phyloP scores from a whole-genome alignment of 2,888 invertebrate genomes.

The Pelosia muscerda region DNA sequence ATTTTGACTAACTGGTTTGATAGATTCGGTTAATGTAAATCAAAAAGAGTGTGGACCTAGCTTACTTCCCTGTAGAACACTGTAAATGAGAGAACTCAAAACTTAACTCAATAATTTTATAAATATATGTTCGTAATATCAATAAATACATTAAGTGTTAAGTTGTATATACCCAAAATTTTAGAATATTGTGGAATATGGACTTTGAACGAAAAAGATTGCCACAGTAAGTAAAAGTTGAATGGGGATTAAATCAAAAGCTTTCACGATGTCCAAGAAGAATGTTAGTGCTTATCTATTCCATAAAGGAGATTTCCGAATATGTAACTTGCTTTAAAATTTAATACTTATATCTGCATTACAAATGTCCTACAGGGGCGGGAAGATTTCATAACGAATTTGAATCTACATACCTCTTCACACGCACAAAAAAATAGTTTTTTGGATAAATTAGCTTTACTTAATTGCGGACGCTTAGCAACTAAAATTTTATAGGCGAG shows the following conservation, averaged over 20 bases:
- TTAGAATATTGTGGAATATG: background rate
- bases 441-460: background rate
- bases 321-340: too few species aligned
- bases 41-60: background rate
- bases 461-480: background rate
- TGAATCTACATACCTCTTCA: background rate
- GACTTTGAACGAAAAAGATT: background rate
- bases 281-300: background rate
- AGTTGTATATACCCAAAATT: background rate
- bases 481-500: background rate
- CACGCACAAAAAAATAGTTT: background rate
- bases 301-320: background rate
- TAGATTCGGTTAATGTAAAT: background rate
- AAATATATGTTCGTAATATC: too few species aligned
- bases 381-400: background rate
- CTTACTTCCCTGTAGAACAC: background rate
- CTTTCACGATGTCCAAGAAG: background rate
- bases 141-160: background rate
- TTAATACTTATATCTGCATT: too few species aligned
- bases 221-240: background rate
- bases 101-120: too few species aligned
- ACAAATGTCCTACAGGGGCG: too few species aligned
- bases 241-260: background rate
- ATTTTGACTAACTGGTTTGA: background rate
- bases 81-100: background rate